Evolutionary conservation across 2,113 vertebrate species (phyloP).

Genomic region (Mesoclemmys tuberculata): DNA sequence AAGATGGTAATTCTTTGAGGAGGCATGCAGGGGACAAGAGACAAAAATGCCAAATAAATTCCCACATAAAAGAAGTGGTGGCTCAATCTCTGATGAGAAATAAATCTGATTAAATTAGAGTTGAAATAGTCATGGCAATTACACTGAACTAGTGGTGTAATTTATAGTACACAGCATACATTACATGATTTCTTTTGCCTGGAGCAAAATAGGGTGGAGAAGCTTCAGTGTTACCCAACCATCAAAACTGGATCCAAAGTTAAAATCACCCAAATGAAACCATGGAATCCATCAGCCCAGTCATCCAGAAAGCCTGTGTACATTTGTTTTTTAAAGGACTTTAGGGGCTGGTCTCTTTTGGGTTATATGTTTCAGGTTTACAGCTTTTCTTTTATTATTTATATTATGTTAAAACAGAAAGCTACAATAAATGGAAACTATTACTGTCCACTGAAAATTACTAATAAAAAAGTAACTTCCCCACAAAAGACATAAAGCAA

Average conservation of each 20-base stretch:
- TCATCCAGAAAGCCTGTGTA: background rate
- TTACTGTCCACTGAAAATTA: background rate
- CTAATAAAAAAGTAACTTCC: background rate
- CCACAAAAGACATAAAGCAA: background rate
- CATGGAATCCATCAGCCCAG: background rate
- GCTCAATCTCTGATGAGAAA: background rate
- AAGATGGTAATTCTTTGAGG: background rate
- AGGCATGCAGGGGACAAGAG: background rate
- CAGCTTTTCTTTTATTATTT: background rate
- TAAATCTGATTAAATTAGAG: background rate
- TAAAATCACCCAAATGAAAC: background rate
- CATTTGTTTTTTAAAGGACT: background rate
- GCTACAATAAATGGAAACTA: background rate
- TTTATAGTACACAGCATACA: background rate
- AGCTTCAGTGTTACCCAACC: background rate
- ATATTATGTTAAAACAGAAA: constrained; percentile 17
- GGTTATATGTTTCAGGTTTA: background rate
- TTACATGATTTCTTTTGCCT: background rate
- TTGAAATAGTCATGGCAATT: background rate
- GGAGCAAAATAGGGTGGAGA: background rate
- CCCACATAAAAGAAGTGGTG: background rate
- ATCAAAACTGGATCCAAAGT: background rate
- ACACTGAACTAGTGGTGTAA: background rate
- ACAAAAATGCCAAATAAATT: background rate
- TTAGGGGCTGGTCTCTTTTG: background rate